phyloP scores from a whole-genome alignment of 1,140 invertebrate genomes.

The Hetaerina americana region DNA sequence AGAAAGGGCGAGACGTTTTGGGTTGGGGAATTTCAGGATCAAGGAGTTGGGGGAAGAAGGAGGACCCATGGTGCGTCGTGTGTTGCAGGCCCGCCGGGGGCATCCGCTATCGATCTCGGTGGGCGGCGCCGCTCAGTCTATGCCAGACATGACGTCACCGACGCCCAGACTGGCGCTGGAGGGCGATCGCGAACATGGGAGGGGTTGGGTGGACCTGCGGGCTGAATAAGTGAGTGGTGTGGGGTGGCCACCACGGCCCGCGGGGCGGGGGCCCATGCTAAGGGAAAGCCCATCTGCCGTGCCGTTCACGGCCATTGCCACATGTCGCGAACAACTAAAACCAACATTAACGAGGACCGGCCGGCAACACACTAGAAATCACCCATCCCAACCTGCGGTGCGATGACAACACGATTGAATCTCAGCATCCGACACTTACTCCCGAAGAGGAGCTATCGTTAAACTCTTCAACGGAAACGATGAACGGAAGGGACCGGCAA shows the following conservation, averaged over 20 bases:
- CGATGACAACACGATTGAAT: background rate
- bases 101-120: slow-evolving; percentile 31
- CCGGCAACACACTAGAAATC: too few species aligned
- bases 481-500: background rate
- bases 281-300: background rate
- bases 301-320: too few species aligned
- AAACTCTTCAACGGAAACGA: background rate
- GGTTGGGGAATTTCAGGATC: too few species aligned
- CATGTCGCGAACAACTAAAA: too few species aligned
- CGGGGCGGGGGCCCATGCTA: background rate
- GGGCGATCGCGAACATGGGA: background rate
- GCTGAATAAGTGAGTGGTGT: background rate
- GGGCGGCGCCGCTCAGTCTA: slow-evolving; percentile 32
- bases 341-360: too few species aligned
- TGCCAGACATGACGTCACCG: slow-evolving; percentile 21
- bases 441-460: too few species aligned
- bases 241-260: background rate
- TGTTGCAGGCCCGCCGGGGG: background rate
- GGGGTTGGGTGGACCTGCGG: background rate
- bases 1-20: too few species aligned
- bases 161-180: background rate
- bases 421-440: too few species aligned
- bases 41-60: background rate
- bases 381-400: background rate
- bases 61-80: background rate